A percentile compares a stretch with the other conserved stretches of the same genome.
These are phyloP conservation scores for Agelastica alni DNA, from an alignment of 2,888 invertebrate genomes.

Conservation along the genomic window DNA sequence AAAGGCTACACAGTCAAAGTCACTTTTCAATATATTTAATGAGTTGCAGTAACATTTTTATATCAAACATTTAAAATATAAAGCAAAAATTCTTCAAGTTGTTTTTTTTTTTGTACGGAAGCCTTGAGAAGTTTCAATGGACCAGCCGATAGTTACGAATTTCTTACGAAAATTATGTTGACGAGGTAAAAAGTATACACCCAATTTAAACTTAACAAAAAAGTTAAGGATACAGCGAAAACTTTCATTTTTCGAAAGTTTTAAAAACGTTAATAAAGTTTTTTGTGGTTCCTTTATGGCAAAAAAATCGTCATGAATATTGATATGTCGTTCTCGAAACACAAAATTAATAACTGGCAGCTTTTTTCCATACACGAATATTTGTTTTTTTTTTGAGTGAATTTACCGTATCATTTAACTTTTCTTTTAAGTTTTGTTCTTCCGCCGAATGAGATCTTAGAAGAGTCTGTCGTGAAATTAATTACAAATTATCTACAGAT, in stretches of 20 bases:
- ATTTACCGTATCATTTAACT: too few relatives aligned
- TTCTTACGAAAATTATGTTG: too few relatives aligned
- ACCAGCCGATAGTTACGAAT: constrained; percentile 18
- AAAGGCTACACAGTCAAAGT: constrained; percentile 8
- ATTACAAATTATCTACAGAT: constrained; percentile 14
- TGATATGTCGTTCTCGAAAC: too few relatives aligned
- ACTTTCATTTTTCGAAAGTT: too few relatives aligned
- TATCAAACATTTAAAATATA: constrained; percentile 11
- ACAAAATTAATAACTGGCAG: too few relatives aligned
- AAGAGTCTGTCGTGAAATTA: constrained; percentile 4
- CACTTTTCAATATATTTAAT: constrained; percentile 14
- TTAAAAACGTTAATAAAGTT: too few relatives aligned
- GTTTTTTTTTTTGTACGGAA: constrained; percentile 3
- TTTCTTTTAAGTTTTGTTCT: not conserved
- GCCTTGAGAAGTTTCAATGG: constrained; percentile 12
- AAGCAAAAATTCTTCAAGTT: constrained; percentile 7
- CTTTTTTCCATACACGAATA: not conserved
- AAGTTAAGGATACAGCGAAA: too few relatives aligned
- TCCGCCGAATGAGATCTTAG: constrained; percentile 9
- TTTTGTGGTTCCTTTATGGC: too few relatives aligned
- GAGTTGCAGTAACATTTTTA: constrained; percentile 10
- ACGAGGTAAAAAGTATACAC: too few relatives aligned
- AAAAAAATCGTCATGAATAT: too few relatives aligned
- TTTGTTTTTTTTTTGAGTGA: not conserved
- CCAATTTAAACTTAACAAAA: too few relatives aligned